Conservation (phyloP, 2,797 vertebrate species). For the Hypotaenidia okinawae region DNA sequence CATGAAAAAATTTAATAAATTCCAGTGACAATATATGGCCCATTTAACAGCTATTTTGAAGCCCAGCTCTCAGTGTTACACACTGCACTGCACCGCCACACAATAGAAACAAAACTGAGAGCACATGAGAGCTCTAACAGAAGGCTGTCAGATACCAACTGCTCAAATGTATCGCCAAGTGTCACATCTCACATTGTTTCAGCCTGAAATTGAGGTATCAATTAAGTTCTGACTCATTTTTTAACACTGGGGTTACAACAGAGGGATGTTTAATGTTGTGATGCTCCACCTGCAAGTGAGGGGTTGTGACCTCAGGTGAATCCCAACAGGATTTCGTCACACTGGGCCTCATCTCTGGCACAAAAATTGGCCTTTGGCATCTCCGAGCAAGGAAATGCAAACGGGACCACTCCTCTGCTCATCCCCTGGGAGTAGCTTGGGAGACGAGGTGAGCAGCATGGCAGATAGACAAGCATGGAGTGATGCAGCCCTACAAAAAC, state of each 20-base stretch:
- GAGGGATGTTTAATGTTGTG: neutral
- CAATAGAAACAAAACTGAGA: neutral
- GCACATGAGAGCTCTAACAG: neutral
- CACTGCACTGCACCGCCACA: neutral
- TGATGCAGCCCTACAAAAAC: neutral
- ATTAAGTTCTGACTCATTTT: neutral
- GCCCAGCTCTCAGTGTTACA: neutral
- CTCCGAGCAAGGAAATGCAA: neutral
- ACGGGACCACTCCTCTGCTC: neutral
- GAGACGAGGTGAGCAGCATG: neutral
- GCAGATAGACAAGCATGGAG: neutral
- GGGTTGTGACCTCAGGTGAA: neutral
- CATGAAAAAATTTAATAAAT: neutral
- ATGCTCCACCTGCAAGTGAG: neutral
- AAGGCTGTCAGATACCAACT: constrained; percentile 35
- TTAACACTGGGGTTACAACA: neutral
- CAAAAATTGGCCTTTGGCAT: neutral
- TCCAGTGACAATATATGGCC: neutral
- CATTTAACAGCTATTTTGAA: neutral
- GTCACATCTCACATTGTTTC: neutral
- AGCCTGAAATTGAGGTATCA: neutral
- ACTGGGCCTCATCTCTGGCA: neutral
- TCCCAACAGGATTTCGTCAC: neutral
- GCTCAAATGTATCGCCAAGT: neutral
- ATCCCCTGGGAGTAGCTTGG: neutral